These are phyloP conservation scores for Diabrotica balteata DNA, from an alignment of 2,888 invertebrate species.

Conservation along the genomic window DNA sequence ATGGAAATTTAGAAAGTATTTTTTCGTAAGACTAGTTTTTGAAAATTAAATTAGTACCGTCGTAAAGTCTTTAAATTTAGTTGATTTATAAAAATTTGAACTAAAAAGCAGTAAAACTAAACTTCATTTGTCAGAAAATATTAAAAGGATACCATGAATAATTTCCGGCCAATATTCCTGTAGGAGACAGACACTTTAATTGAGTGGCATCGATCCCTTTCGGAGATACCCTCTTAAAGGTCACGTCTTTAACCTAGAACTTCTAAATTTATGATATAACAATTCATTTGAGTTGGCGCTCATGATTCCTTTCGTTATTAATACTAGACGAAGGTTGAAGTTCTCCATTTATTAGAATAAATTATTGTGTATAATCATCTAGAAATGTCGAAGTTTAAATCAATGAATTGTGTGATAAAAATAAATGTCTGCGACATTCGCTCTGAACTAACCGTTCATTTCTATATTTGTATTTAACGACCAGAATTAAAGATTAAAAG, in stretches of 20 bases:
- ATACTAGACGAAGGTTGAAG: not conserved
- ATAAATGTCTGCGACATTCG: slow-evolving; percentile 1
- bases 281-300: not conserved
- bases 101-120: no score
- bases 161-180: no score
- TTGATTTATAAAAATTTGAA: no score
- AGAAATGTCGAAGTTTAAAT: slow-evolving; percentile 1
- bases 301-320: not conserved
- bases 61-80: no score
- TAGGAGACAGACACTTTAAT: no score
- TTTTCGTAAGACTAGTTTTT: no score
- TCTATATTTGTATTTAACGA: not conserved
- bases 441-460: not conserved
- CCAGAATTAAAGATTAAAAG: not conserved
- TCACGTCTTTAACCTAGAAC: not conserved
- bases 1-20: no score
- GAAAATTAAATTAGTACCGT: no score
- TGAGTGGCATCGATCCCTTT: not conserved
- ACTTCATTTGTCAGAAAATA: no score
- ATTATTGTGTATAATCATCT: not conserved
- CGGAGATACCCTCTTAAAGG: not conserved
- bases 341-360: not conserved
- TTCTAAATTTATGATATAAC: not conserved
- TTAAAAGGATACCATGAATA: no score
- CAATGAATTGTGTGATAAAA: not conserved